Evolutionary conservation across 2,113 vertebrate species (phyloP).

Genomic region (Nesoenas mayeri): DNA sequence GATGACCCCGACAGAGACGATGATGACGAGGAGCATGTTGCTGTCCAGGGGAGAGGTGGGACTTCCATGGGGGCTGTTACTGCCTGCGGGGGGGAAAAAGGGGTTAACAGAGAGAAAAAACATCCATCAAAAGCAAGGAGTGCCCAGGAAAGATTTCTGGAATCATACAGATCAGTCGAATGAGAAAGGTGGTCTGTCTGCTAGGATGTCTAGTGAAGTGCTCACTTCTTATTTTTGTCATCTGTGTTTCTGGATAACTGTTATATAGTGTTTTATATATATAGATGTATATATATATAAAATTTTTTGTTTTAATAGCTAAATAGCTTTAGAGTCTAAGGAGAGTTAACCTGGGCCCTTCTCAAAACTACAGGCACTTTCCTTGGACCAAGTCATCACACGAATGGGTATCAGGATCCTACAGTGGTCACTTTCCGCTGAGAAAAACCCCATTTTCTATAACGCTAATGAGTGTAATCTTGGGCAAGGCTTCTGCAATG

Average conservation of each 20-base stretch:
- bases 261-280: neutral
- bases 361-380: neutral
- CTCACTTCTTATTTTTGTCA: neutral
- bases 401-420: accelerated
- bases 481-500: neutral
- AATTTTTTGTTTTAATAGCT: no score
- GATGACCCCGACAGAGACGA: conserved; percentile 91
- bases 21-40: conserved; percentile 91
- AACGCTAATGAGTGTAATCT: neutral
- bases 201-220: neutral
- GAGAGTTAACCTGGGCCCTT: neutral
- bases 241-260: neutral
- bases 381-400: neutral
- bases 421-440: neutral
- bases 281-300: no score
- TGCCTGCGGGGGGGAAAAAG: conserved; percentile 72
- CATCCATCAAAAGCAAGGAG: neutral
- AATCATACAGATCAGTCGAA: neutral
- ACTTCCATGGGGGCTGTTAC: conserved; percentile 84
- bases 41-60: conserved; percentile 83
- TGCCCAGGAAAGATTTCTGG: neutral
- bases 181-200: neutral
- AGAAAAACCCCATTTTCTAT: neutral
- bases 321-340: neutral
- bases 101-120: neutral